phyloP scores from a whole-genome alignment of 2,113 vertebrate genomes.

The Rhinopomastus cyanomelas region DNA sequence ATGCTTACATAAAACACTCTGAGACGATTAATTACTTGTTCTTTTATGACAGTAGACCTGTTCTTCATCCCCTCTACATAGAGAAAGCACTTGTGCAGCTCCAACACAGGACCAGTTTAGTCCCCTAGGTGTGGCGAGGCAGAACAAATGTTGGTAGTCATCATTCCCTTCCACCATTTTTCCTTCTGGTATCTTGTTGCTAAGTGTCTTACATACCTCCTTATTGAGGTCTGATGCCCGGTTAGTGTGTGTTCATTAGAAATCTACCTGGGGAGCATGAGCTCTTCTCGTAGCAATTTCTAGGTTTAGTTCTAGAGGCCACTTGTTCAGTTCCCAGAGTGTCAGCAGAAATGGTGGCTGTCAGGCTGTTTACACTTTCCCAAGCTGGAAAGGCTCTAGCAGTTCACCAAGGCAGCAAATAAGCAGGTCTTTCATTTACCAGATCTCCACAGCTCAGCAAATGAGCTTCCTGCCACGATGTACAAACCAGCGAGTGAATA shows the following conservation, averaged over 20 bases:
- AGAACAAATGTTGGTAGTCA: neutral
- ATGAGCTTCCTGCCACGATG: accelerated
- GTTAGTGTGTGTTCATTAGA: accelerated
- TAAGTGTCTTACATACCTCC: neutral
- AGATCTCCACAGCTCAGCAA: neutral
- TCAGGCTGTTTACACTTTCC: neutral
- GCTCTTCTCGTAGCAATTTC: neutral
- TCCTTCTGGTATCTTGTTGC: neutral
- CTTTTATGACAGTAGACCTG: neutral
- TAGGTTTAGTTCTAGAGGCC: neutral
- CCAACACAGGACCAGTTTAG: neutral
- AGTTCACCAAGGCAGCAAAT: neutral
- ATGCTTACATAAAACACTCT: neutral
- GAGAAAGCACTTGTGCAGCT: neutral
- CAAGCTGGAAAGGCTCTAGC: neutral
- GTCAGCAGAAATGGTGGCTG: neutral
- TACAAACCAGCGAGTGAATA: neutral
- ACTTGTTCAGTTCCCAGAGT: neutral
- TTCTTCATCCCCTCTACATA: neutral
- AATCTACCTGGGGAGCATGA: neutral
- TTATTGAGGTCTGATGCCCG: neutral
- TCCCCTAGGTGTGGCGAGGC: neutral
- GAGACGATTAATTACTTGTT: neutral
- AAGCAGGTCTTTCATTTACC: neutral
- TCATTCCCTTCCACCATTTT: neutral